Evolutionary conservation across 2,888 invertebrate genomes (phyloP).

Genomic region (Drosophila mimetica): DNA sequence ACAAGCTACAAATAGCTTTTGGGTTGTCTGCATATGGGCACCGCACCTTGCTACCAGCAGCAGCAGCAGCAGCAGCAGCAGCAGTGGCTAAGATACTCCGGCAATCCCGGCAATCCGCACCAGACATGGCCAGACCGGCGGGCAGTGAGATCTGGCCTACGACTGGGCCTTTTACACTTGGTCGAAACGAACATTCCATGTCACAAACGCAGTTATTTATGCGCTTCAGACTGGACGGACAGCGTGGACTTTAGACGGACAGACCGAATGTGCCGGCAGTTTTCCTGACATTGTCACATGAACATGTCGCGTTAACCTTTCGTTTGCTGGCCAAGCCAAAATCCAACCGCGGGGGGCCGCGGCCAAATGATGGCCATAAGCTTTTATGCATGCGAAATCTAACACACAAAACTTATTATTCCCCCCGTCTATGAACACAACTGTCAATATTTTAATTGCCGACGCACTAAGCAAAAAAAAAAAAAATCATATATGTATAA

Average conservation of each 20-base stretch:
- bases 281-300: constrained; percentile 79
- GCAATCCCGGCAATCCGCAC: constrained; percentile 61
- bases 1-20: constrained; percentile 77
- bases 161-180: constrained; percentile 62
- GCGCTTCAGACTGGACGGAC: constrained; percentile 67
- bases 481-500: constrained; percentile 24
- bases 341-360: constrained; percentile 38
- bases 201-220: constrained; percentile 80
- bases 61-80: neutral
- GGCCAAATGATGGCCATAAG: constrained; percentile 32
- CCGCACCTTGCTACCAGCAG: constrained; percentile 74
- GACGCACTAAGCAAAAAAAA: constrained; percentile 39
- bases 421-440: constrained; percentile 66
- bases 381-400: constrained; percentile 54
- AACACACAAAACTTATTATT: constrained; percentile 70
- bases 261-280: constrained; percentile 66
- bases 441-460: constrained; percentile 79
- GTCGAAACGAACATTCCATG: constrained; percentile 57
- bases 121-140: constrained; percentile 77
- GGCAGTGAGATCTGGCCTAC: constrained; percentile 59
- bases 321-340: constrained; percentile 53
- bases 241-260: constrained; percentile 25
- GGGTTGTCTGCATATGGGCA: constrained; percentile 75
- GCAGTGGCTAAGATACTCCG: constrained; percentile 15
- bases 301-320: constrained; percentile 79